Evolutionary conservation across 2,797 vertebrate species (phyloP), one percentile per base, ranked within the genome.

Genomic region (Poecilia picta): DNA sequence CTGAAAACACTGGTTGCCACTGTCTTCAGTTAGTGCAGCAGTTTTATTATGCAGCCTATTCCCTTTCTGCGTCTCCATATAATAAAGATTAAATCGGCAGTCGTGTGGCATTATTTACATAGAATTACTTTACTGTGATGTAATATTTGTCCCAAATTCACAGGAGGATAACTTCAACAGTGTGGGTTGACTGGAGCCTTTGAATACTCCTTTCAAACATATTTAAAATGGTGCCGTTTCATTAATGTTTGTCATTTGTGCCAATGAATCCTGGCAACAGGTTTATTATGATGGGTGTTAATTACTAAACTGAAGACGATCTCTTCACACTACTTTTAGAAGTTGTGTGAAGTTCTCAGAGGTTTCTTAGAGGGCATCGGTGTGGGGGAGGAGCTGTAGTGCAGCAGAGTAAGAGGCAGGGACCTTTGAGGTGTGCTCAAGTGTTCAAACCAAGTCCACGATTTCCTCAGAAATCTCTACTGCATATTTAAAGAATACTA

Each of bases 11-110:
- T 68, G 81, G 85, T 87, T 51, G 73, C 81, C 83, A 49, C 78
- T 77, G 83, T 84, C 87, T 85, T 88, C 84, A 83, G 78, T 71
- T 25, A 46, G 41, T 79, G 74, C 74, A 47, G 66, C 41, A 18
- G 72, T 62, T 89, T 87, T 83, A 85, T 77, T 90, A 78, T 85
- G 84, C 79, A 74, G 66, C 70, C 83, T 91, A 83, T 89, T 73
- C 13, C 81, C 77, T 72, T 82, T 76, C 53, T 84, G 84, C 49
- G 81, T 77, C 46, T 82, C 33, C 74, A 72, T 83, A 84, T 87
- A 85, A 89, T 76, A 53, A 73, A 80, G 70, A 83, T 85, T 66
- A 83, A 85, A 28, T 45, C 46, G 28, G 68, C 12, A 28, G 41
- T 4, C 13, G 25, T 71, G 41, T 45, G 5, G 16, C 25, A 28